Evolutionary conservation across 2,113 vertebrate genomes (phyloP), one percentile per base, ranked within the genome.

Genomic region (Xyliphius kryptos): DNA sequence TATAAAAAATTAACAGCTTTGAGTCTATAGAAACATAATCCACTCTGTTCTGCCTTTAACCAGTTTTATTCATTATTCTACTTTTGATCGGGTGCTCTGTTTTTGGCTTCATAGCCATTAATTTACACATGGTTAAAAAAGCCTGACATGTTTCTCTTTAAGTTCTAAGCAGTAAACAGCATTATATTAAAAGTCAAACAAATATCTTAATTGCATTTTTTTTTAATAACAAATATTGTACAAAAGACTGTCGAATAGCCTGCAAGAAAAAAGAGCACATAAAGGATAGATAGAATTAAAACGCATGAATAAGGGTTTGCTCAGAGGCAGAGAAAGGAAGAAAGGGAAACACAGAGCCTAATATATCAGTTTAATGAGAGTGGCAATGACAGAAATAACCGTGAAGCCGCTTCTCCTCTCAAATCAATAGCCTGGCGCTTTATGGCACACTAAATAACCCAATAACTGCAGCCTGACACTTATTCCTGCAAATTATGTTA

Each of bases 301-400:
- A 49, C 22, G 53, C 2, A 10, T 20, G n/a, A 57, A 46, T 2
- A 16, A 55, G 46, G 53, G 51, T 40, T 32, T 43, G 47, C 14
- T 58, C 26, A 48, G 20, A 63, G 51, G 20, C 43, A 61, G 38
- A 70, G 22, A 67, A 52, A 57, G 43, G 57, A n/a, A 68, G 57
- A 59, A 9, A 53, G 56, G 48, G 49, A 61, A 70, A 64, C 53
- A 63, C 68, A 55, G 60, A 61, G 72, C 52, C 17, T 68, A 71
- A 74, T 86, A 79, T 70, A 80, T 86, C 86, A 85, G 74, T 77
- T 80, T 85, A 86, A 86, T 84, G 82, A 86, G 67, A 67, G 51
- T 73, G 76, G 74, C 78, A 68, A 75, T 83, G 83, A 81, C 83
- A 83, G 74, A 80, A 83, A 82, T 81, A 85, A 82, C 79, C 60